Evolutionary conservation across 2,888 invertebrate genomes (phyloP).

Genomic region (Tholera decimalis): DNA sequence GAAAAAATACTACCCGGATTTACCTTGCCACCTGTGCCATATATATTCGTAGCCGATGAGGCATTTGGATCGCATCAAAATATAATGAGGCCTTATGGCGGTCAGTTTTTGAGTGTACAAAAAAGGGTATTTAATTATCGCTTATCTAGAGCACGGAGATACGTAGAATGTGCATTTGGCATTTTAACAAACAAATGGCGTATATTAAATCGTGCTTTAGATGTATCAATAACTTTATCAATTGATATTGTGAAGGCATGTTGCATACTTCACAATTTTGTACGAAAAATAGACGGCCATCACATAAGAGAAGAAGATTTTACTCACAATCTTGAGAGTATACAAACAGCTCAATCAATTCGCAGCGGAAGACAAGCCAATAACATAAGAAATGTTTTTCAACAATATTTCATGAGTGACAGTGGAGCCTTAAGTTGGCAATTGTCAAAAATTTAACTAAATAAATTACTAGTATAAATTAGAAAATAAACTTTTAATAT

Average conservation of each 20-base stretch:
- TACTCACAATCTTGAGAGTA: slow-evolving; percentile 43
- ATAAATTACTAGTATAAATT: slow-evolving; percentile 35
- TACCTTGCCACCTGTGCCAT: slow-evolving; percentile 39
- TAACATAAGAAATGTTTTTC: slow-evolving; percentile 45
- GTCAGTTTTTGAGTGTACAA: slow-evolving; percentile 13
- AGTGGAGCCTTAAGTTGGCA: slow-evolving; percentile 47
- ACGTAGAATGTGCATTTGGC: slow-evolving; percentile 33
- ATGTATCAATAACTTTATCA: slow-evolving; percentile 38
- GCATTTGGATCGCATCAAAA: slow-evolving; percentile 7
- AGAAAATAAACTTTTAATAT: slow-evolving; percentile 12
- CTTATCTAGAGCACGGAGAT: slow-evolving; percentile 15
- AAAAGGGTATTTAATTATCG: slow-evolving; percentile 25
- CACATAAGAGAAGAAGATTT: slow-evolving; percentile 43
- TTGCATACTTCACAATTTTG: slow-evolving; percentile 41
- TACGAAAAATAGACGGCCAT: slow-evolving; percentile 39
- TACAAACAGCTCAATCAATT: slow-evolving; percentile 40
- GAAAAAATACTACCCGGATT: slow-evolving; percentile 40
- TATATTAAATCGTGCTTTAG: slow-evolving; percentile 31
- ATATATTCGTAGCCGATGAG: slow-evolving; percentile 65
- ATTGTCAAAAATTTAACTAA: slow-evolving; percentile 38
- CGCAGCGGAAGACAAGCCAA: slow-evolving; percentile 36
- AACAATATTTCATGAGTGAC: slow-evolving; percentile 49
- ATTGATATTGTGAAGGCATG: slow-evolving; percentile 44
- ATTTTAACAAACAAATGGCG: slow-evolving; percentile 27
- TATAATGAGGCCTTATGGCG: slow-evolving; percentile 16